These are phyloP conservation scores for Paragorgia papillata DNA, from an alignment of 92 coral and sea anemone genomes.

Conservation along the genomic window DNA sequence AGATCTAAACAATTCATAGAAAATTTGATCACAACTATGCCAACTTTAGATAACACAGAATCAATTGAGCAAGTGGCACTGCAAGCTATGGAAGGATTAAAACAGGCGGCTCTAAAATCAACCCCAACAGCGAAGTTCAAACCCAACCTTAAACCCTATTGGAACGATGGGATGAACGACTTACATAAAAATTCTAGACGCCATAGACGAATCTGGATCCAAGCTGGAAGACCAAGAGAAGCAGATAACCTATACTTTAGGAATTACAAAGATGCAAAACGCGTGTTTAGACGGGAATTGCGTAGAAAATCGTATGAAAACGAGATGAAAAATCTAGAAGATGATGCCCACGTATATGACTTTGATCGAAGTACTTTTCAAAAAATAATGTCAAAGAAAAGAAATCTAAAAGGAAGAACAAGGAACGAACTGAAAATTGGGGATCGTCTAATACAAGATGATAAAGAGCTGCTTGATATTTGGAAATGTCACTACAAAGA, in stretches of 20 bases:
- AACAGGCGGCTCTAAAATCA: not conserved
- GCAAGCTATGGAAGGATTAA: not conserved
- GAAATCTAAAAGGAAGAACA: not conserved
- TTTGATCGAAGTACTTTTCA: conserved; percentile 12
- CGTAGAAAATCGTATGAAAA: conserved; percentile 1
- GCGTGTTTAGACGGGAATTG: not conserved
- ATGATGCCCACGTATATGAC: not conserved
- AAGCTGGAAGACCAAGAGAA: not conserved
- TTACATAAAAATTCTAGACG: not conserved
- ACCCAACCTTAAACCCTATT: not conserved
- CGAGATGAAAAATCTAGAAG: not conserved
- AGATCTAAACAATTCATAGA: not conserved
- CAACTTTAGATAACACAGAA: not conserved
- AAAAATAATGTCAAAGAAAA: not conserved
- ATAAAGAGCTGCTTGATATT: not conserved
- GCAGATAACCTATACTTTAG: not conserved
- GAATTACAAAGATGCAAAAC: conserved; percentile 17
- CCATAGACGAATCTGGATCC: not conserved
- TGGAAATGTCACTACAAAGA: conserved; percentile 6
- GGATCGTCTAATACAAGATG: not conserved
- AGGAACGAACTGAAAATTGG: not conserved
- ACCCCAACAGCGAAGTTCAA: not conserved
- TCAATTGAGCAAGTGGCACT: not conserved
- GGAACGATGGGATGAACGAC: not conserved
- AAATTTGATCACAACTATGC: not conserved